Conservation (phyloP, 2,888 invertebrate species). For the Pandemis corylana region DNA sequence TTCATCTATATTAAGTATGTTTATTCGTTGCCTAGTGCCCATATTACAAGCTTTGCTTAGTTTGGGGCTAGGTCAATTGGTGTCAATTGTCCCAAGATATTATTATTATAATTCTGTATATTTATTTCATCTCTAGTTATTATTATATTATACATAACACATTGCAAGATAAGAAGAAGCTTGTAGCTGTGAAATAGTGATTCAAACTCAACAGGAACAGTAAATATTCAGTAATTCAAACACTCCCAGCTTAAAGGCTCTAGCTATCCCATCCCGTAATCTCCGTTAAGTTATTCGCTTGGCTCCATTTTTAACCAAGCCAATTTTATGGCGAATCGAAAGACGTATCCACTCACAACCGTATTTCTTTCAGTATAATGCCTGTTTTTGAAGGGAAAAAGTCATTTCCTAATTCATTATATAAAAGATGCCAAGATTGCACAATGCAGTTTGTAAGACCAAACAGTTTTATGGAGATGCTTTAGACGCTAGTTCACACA, state of each 20-base stretch:
- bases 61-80: too few species aligned
- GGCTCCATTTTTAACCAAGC: background rate
- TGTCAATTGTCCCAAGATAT: too few species aligned
- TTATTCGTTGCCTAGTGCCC: too few species aligned
- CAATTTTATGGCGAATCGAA: background rate
- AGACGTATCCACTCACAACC: background rate
- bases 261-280: background rate
- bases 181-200: too few species aligned
- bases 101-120: too few species aligned
- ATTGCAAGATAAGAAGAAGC: too few species aligned
- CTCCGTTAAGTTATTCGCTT: background rate
- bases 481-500: background rate
- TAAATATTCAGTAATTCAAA: background rate
- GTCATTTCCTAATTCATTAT: background rate
- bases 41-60: too few species aligned
- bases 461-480: too few species aligned
- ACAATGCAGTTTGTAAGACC: slow-evolving; percentile 3
- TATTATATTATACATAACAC: too few species aligned
- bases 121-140: too few species aligned
- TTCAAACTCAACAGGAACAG: too few species aligned
- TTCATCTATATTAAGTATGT: too few species aligned
- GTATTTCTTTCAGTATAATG: background rate
- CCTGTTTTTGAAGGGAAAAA: background rate
- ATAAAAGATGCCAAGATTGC: slow-evolving; percentile 18
- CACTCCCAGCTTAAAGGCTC: background rate